phyloP scores from a whole-genome alignment of 1,140 invertebrate species.

The Gonatopus flavifemur region DNA sequence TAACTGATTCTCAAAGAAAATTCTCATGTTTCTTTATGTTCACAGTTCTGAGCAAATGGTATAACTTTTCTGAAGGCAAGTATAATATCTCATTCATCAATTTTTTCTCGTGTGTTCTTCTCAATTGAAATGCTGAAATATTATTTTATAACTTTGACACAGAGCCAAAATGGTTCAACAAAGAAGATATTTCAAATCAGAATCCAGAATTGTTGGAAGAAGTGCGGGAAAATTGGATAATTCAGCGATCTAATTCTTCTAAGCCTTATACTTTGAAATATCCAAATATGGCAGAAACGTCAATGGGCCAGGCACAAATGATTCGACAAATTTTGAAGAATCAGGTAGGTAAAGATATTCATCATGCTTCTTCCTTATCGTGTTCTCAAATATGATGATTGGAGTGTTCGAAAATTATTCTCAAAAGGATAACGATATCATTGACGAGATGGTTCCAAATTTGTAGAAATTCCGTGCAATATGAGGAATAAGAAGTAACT shows the following conservation, averaged over 20 bases:
- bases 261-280: conserved; percentile 33
- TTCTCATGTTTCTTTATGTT: neutral
- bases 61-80: conserved; percentile 23
- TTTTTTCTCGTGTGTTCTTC: neutral
- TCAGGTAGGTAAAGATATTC: conserved; percentile 30
- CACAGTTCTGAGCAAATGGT: conserved; percentile 19
- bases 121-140: neutral
- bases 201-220: conserved; percentile 12
- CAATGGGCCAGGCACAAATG: conserved; percentile 52
- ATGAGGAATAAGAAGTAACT: neutral
- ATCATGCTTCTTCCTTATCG: too few species aligned
- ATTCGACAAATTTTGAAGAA: conserved; percentile 44
- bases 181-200: conserved; percentile 12
- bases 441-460: too few species aligned
- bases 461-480: neutral
- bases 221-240: conserved; percentile 31
- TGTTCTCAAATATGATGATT: too few species aligned
- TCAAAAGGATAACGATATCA: too few species aligned
- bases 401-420: too few species aligned
- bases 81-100: neutral
- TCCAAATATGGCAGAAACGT: conserved; percentile 42
- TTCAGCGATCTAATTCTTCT: conserved; percentile 21
- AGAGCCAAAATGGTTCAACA: conserved; percentile 32
- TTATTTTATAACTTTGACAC: neutral
- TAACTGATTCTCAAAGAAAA: neutral